These are phyloP conservation scores for Mactra quadrangularis DNA, from an alignment of 1,140 invertebrate genomes.

Conservation along the genomic window DNA sequence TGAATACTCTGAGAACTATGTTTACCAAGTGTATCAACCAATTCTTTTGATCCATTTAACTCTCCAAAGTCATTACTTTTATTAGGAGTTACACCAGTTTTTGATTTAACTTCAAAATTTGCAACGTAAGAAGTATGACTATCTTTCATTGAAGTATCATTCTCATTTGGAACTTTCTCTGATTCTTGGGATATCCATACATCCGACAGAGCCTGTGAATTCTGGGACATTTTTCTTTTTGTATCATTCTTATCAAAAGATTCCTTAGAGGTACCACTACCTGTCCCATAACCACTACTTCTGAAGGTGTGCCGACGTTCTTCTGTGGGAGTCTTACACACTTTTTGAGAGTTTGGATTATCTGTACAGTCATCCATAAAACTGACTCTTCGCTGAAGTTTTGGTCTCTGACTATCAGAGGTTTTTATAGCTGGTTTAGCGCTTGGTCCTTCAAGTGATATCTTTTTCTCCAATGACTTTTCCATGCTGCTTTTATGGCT, in stretches of 20 bases:
- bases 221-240: conserved; percentile 6
- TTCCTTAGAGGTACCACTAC: conserved; percentile 39
- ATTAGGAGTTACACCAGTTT: too few relatives aligned
- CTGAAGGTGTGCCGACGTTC: conserved; percentile 1
- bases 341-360: conserved; percentile 1
- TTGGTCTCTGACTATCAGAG: background rate
- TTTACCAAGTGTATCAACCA: too few relatives aligned
- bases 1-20: too few relatives aligned
- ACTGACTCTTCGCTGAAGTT: conserved; percentile 50
- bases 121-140: too few relatives aligned
- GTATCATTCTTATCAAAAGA: background rate
- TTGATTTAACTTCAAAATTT: too few relatives aligned
- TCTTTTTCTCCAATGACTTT: conserved; percentile 19
- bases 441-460: conserved; percentile 19
- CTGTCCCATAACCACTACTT: conserved; percentile 60
- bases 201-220: background rate
- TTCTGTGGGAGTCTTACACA: background rate
- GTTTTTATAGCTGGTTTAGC: background rate
- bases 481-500: background rate
- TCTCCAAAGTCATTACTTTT: too few relatives aligned
- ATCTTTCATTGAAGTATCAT: too few relatives aligned
- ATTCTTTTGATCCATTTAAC: too few relatives aligned
- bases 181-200: conserved; percentile 25
- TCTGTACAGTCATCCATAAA: conserved; percentile 39
- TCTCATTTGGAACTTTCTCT: too few relatives aligned